These are phyloP conservation scores for Oceanites oceanicus DNA, from an alignment of 2,113 vertebrate genomes.

Conservation along the genomic window DNA sequence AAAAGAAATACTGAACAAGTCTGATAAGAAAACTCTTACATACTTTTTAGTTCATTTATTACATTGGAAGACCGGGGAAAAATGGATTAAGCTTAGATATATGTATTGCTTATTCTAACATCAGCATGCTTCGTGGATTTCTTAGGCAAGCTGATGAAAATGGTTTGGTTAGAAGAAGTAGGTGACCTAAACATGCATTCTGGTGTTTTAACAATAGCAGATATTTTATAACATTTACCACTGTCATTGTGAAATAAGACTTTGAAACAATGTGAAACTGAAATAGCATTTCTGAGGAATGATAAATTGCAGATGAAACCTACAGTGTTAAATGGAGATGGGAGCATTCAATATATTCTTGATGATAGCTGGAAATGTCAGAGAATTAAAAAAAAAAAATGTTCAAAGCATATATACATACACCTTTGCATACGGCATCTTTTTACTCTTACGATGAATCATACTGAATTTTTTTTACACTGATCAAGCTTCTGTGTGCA, in stretches of 20 bases:
- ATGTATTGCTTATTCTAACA: neutral
- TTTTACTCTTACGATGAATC: neutral
- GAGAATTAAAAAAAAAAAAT: neutral
- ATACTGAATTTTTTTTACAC: neutral
- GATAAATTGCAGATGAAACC: neutral
- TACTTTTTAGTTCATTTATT: neutral
- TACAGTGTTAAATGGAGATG: neutral
- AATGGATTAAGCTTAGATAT: neutral
- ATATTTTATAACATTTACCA: neutral
- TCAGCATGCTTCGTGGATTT: accelerated
- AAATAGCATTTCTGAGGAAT: neutral
- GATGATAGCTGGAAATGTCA: neutral
- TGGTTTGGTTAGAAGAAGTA: neutral
- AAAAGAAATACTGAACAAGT: neutral
- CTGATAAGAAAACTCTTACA: neutral
- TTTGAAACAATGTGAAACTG: neutral
- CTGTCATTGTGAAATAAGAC: neutral
- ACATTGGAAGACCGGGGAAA: neutral
- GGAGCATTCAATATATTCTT: neutral
- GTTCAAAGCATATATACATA: neutral
- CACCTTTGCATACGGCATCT: neutral
- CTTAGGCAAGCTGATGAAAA: neutral
- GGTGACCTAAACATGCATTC: neutral
- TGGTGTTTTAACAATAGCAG: neutral
- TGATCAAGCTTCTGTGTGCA: neutral